These are phyloP conservation scores for Glossophaga mutica DNA, from an alignment of 2,797 vertebrate genomes.

Conservation along the genomic window DNA sequence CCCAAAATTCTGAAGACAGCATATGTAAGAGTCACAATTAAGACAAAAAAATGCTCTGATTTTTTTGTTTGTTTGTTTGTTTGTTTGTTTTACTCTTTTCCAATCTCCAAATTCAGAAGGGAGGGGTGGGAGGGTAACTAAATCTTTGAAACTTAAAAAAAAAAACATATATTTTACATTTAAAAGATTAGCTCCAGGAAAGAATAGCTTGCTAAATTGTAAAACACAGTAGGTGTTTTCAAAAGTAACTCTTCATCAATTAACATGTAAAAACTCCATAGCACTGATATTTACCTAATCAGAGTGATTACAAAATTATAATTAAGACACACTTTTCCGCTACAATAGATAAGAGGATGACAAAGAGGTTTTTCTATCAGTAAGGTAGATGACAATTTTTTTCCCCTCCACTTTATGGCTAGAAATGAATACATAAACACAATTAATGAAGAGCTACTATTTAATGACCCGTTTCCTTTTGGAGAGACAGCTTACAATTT, in stretches of 20 bases:
- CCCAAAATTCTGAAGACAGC: neutral
- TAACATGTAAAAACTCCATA: conserved; percentile 48
- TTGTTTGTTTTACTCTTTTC: neutral
- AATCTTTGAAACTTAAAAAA: neutral
- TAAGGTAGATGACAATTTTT: neutral
- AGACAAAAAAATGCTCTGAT: neutral
- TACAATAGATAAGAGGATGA: conserved; percentile 48
- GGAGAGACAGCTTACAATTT: neutral
- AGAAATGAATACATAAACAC: neutral
- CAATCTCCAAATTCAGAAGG: neutral
- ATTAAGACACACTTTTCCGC: conserved; percentile 56
- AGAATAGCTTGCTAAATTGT: neutral
- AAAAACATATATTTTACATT: neutral
- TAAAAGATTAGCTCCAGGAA: neutral
- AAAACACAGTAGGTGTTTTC: conserved; percentile 42
- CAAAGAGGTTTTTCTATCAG: neutral
- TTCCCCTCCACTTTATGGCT: neutral
- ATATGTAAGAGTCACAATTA: neutral
- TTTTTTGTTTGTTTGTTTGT: neutral
- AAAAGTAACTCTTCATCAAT: conserved; percentile 59
- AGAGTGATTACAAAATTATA: conserved; percentile 67
- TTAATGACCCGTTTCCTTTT: neutral
- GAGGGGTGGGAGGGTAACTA: neutral
- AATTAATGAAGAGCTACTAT: neutral
- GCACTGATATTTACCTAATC: conserved; percentile 62